phyloP scores from a whole-genome alignment of 2,797 vertebrate species.

The Catostomus latipinnis region DNA sequence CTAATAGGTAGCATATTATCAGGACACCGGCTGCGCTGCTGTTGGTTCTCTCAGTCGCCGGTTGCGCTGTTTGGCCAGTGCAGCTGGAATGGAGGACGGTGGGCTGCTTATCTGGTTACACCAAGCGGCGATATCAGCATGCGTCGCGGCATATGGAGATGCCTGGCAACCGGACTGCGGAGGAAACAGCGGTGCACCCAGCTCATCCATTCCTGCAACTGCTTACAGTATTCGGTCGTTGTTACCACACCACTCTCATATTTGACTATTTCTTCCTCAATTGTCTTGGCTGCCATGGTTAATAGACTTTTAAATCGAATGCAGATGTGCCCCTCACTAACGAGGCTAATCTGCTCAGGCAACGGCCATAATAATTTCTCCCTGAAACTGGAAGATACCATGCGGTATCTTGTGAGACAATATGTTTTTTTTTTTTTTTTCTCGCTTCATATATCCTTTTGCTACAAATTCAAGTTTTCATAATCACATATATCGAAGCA shows the following conservation, averaged over 20 bases:
- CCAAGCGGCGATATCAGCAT: constrained; percentile 63
- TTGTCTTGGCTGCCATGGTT: constrained; percentile 51
- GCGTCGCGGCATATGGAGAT: constrained; percentile 45
- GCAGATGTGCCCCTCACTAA: constrained; percentile 10
- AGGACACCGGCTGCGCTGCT: constrained; percentile 70
- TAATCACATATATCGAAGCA: background rate
- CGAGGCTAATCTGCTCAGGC: constrained; percentile 24
- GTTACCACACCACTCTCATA: constrained; percentile 36
- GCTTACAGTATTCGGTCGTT: constrained; percentile 83
- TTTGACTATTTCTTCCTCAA: constrained; percentile 6
- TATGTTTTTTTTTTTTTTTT: background rate
- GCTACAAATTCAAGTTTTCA: background rate
- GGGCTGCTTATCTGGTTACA: constrained; percentile 63
- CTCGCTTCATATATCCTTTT: background rate
- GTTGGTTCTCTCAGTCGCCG: constrained; percentile 48
- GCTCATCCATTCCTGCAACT: constrained; percentile 90
- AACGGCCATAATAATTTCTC: constrained; percentile 44
- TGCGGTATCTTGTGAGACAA: too few species aligned
- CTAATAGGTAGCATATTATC: background rate
- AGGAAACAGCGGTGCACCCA: constrained; percentile 70
- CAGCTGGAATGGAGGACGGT: constrained; percentile 53
- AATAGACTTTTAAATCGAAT: background rate
- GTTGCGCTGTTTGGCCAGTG: constrained; percentile 4
- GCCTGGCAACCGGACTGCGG: constrained; percentile 52
- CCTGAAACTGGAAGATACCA: constrained; percentile 38